Base-by-base conservation (phyloP, 1,140 invertebrate genomes). In the Trichonephila inaurata region DNA sequence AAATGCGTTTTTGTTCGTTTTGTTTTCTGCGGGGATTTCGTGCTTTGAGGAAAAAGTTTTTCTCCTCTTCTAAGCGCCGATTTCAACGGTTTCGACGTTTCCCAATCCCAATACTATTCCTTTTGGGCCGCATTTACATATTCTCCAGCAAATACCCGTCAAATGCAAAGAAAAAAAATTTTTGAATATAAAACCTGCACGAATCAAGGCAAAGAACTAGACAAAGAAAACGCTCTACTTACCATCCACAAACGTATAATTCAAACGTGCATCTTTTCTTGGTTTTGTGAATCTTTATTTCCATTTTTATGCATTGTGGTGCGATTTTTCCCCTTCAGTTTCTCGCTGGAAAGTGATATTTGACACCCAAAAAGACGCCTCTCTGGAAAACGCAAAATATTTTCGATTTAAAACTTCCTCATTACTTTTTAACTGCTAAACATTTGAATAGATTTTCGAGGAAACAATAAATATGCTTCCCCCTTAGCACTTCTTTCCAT, bases 221-320 rank as follows among this genome's bases (percentile, higher is more conserved):
- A 81, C 92, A 93, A 93, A 93, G 92, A 93, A 93, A 93, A 93
- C 82, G 69, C 51, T 93, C 92, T 81, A 64, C 86, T 89, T 89
- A 62, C 86, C 85, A 93, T 93, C 86, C 92, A 93, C 66, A 89
- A 93, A 93, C 92, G 92, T 93, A 93, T 93, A 93, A 93, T 93
- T 93, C 92, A 82, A 93, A 93, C 72, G 92, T 93, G 91, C 91
- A 66, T 77, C 62, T 85, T 85, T 92, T 64, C 72, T 81, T 61
- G 18, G 90, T 89, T 93, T 93, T 93, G 33, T 21, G 33, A 51
- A 64, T 72, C 58, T 86, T 82, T 91, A 86, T 92, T 89, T 94
- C 69, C 91, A 92, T 86, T 87, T 86, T 93, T 93, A 93, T 93
- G 85, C 92, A 92, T 92, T 86, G 82, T 92, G 44, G 62, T 24